These are phyloP conservation scores for Ophion costatus DNA, from an alignment of 2,888 invertebrate genomes.

Conservation along the genomic window DNA sequence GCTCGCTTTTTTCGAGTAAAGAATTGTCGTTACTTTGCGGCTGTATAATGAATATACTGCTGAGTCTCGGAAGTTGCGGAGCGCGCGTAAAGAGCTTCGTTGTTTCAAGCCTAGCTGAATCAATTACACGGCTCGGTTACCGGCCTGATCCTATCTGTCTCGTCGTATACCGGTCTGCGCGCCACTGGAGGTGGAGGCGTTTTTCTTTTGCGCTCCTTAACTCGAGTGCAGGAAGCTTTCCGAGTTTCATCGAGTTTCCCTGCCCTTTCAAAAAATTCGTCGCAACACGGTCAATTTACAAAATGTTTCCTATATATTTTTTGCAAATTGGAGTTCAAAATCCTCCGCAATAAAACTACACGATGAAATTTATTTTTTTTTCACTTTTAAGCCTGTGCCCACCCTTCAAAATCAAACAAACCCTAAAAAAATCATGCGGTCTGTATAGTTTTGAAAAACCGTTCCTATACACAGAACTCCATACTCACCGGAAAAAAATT, in stretches of 20 bases:
- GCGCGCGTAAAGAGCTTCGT: conserved; percentile 74
- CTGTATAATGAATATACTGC: conserved; percentile 1
- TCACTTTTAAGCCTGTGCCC: no score
- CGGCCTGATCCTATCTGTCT: conserved; percentile 79
- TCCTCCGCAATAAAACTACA: no score
- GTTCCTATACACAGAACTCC: no score
- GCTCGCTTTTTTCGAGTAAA: background rate
- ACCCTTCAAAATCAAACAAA: no score
- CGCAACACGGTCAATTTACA: no score
- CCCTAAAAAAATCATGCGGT: no score
- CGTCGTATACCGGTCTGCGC: conserved; percentile 67
- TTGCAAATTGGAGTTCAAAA: no score
- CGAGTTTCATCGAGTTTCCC: conserved; percentile 18
- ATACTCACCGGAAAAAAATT: no score
- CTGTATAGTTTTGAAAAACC: no score
- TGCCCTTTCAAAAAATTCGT: background rate
- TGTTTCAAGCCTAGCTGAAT: conserved; percentile 79
- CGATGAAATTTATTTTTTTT: no score
- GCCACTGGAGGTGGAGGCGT: conserved; percentile 13
- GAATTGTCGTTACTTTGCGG: background rate
- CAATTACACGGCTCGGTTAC: conserved; percentile 81
- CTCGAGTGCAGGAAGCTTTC: conserved; percentile 39
- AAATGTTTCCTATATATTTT: no score
- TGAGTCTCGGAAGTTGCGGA: conserved; percentile 55
- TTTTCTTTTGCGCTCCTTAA: conserved; percentile 27